A percentile compares a stretch with the other conserved stretches of the same genome.
Evolutionary conservation across 2,113 vertebrate species (phyloP).

Genomic region (Cyprinus carpio): DNA sequence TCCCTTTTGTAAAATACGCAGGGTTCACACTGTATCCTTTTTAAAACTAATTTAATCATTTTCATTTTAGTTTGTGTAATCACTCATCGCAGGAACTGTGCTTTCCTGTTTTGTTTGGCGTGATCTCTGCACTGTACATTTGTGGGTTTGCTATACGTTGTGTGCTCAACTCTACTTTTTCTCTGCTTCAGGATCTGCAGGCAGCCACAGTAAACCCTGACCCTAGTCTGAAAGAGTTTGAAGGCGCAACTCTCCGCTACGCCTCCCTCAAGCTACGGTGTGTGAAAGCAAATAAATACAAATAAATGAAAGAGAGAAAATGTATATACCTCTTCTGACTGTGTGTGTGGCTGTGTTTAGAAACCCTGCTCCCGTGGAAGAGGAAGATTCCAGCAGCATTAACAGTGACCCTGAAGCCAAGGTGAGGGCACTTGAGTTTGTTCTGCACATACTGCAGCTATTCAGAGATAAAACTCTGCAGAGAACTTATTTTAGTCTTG

Average conservation of each 20-base stretch:
- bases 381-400: conserved; percentile 84
- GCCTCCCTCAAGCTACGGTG: conserved; percentile 92
- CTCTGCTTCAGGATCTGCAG: conserved; percentile 86
- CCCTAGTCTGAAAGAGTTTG: conserved; percentile 98
- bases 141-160: conserved; percentile 31
- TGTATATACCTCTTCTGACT: not conserved
- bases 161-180: conserved; percentile 56
- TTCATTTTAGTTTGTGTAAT: not conserved
- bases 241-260: conserved; percentile 95
- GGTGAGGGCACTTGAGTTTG: conserved; percentile 70
- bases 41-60: not conserved
- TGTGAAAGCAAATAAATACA: not conserved
- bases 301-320: not conserved
- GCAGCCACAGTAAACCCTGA: conserved; percentile 95
- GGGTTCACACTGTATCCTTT: not conserved
- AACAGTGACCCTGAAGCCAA: conserved; percentile 92
- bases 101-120: conserved; percentile 2
- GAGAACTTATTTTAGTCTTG: not conserved
- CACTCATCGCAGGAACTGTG: not conserved
- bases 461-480: not conserved
- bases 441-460: not conserved
- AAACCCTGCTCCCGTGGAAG: conserved; percentile 84
- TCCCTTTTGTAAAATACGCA: not conserved
- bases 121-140: conserved; percentile 1
- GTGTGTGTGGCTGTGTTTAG: conserved; percentile 65